Percentiles rank a stretch among this genome's conserved stretches.
These are phyloP conservation scores for Squalus acanthias DNA, from an alignment of 2,797 vertebrate species.

Conservation along the genomic window DNA sequence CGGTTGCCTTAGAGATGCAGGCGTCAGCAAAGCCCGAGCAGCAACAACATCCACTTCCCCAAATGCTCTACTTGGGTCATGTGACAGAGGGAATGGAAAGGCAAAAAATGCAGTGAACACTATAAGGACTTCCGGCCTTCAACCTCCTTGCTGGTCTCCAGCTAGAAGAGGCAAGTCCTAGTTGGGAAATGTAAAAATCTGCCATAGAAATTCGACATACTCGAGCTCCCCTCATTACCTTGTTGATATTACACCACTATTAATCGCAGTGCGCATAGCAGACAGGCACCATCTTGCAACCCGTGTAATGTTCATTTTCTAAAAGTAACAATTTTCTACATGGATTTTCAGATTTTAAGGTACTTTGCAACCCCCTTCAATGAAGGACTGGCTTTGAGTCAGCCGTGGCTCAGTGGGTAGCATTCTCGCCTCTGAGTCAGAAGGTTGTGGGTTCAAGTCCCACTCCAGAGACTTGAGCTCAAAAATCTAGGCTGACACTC, in stretches of 20 bases:
- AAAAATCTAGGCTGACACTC: background rate
- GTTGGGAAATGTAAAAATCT: background rate
- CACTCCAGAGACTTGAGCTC: background rate
- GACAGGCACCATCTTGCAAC: background rate
- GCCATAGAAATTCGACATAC: background rate
- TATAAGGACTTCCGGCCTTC: no score
- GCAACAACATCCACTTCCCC: constrained; percentile 38
- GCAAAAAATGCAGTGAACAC: background rate
- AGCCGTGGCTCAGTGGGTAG: background rate
- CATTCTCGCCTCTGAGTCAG: background rate
- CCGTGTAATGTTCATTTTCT: background rate
- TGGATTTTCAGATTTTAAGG: background rate
- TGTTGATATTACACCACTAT: background rate
- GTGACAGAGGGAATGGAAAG: background rate
- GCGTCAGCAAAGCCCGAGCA: constrained; percentile 46
- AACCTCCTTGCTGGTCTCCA: background rate
- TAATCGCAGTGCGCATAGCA: background rate
- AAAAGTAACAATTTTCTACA: background rate
- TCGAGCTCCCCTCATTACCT: background rate
- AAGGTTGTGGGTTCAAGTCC: background rate
- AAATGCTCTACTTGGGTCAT: constrained; percentile 39
- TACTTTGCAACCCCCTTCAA: background rate
- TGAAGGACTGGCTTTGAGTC: background rate
- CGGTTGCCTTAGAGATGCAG: constrained; percentile 49
- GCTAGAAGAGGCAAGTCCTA: background rate